phyloP scores from a whole-genome alignment of 2,888 invertebrate species.

The Hirtodrosophila confusa region DNA sequence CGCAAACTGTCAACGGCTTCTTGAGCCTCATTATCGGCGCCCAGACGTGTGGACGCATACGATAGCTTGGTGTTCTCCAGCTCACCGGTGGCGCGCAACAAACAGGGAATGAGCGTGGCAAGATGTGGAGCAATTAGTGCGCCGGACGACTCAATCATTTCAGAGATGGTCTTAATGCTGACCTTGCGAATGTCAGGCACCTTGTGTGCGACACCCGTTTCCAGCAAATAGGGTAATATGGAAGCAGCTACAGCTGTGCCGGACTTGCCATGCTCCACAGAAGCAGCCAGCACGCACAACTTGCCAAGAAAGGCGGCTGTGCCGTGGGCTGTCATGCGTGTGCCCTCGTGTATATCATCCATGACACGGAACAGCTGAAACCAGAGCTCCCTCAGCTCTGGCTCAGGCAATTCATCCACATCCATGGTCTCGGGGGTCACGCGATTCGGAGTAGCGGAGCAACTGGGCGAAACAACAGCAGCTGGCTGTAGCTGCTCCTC shows the following conservation, averaged over 20 bases:
- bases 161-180: constrained; percentile 93
- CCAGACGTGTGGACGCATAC: constrained; percentile 90
- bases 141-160: constrained; percentile 93
- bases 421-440: constrained; percentile 54
- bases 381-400: constrained; percentile 86
- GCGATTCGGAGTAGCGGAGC: constrained; percentile 20
- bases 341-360: constrained; percentile 97
- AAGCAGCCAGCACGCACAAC: constrained; percentile 90
- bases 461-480: constrained; percentile 1
- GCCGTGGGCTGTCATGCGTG: constrained; percentile 89
- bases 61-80: constrained; percentile 92
- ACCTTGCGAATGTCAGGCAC: constrained; percentile 92
- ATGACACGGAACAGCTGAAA: constrained; percentile 93
- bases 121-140: constrained; percentile 92
- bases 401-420: constrained; percentile 82
- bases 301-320: constrained; percentile 90
- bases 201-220: constrained; percentile 91
- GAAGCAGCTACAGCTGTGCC: constrained; percentile 89
- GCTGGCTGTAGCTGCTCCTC: constrained; percentile 62
- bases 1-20: constrained; percentile 92
- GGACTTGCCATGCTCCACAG: constrained; percentile 88
- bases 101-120: constrained; percentile 91
- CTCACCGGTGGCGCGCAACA: constrained; percentile 94
- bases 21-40: constrained; percentile 88
- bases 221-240: constrained; percentile 92